These are phyloP conservation scores for Myiozetetes cayanensis DNA, from an alignment of 2,113 vertebrate species.

Conservation along the genomic window DNA sequence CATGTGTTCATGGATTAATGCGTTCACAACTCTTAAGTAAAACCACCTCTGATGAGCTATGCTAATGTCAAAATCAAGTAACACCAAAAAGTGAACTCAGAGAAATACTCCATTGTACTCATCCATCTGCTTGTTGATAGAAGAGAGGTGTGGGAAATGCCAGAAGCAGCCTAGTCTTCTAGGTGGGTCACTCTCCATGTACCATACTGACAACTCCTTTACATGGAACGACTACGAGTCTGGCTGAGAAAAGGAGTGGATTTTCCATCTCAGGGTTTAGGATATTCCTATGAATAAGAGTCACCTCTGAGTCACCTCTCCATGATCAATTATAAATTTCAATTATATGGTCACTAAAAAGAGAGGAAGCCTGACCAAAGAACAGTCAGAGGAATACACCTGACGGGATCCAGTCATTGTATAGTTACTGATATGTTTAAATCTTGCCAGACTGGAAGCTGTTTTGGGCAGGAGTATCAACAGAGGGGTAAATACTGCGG, in stretches of 20 bases:
- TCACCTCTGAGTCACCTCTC: neutral
- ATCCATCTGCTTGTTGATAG: neutral
- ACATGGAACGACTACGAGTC: neutral
- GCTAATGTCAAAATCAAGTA: neutral
- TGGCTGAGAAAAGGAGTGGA: neutral
- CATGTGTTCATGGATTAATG: neutral
- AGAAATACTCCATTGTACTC: neutral
- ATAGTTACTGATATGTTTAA: neutral
- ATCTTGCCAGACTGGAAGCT: neutral
- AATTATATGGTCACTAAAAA: neutral
- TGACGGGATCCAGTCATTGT: neutral
- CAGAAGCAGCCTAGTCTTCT: neutral
- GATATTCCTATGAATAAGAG: neutral
- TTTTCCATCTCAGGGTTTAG: neutral
- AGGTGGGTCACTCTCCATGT: neutral
- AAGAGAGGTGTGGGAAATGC: neutral
- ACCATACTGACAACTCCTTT: neutral
- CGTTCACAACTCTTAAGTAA: neutral
- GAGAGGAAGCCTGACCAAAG: neutral
- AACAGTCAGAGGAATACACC: neutral
- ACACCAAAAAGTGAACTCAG: neutral
- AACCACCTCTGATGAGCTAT: neutral
- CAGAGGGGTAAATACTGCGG: neutral
- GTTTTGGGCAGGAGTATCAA: neutral
- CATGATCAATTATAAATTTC: neutral